phyloP scores from a whole-genome alignment of 2,888 invertebrate genomes.

The Autographa pulchrina region DNA sequence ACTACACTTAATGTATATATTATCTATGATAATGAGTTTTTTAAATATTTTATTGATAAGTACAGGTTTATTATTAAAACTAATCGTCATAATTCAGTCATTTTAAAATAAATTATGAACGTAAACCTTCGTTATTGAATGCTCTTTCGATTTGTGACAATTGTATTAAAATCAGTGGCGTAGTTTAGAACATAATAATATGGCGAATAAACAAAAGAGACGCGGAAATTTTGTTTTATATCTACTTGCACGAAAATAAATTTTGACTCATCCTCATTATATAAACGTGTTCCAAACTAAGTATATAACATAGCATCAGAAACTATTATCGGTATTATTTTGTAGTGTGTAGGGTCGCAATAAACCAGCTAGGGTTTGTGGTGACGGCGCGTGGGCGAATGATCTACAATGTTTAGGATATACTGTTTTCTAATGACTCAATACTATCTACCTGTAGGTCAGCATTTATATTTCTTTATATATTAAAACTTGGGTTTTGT shows the following conservation, averaged over 20 bases:
- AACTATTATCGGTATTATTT: slow-evolving; percentile 66
- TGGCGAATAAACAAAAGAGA: background rate
- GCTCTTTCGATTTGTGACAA: background rate
- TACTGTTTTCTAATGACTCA: slow-evolving; percentile 87
- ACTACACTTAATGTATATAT: background rate
- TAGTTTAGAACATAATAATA: background rate
- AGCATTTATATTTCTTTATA: slow-evolving; percentile 33
- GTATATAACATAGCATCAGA: slow-evolving; percentile 28
- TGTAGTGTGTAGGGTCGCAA: slow-evolving; percentile 75
- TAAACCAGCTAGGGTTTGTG: slow-evolving; percentile 79
- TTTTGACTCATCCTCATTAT: background rate
- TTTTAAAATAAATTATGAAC: background rate
- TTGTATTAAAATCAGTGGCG: background rate
- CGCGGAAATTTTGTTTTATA: background rate
- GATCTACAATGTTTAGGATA: slow-evolving; percentile 79
- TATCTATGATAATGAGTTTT: slow-evolving; percentile 4
- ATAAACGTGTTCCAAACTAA: slow-evolving; percentile 27
- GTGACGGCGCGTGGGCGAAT: slow-evolving; percentile 82
- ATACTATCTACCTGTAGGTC: slow-evolving; percentile 59
- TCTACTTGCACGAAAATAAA: background rate
- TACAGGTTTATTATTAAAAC: slow-evolving; percentile 4
- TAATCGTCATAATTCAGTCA: background rate
- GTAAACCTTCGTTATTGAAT: background rate
- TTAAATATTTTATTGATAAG: background rate
- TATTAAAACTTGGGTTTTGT: slow-evolving; percentile 14